Percentiles rank a stretch among this genome's conserved stretches.
Conservation (phyloP, 2,888 invertebrate species). For the Stegana nigrithorax region DNA sequence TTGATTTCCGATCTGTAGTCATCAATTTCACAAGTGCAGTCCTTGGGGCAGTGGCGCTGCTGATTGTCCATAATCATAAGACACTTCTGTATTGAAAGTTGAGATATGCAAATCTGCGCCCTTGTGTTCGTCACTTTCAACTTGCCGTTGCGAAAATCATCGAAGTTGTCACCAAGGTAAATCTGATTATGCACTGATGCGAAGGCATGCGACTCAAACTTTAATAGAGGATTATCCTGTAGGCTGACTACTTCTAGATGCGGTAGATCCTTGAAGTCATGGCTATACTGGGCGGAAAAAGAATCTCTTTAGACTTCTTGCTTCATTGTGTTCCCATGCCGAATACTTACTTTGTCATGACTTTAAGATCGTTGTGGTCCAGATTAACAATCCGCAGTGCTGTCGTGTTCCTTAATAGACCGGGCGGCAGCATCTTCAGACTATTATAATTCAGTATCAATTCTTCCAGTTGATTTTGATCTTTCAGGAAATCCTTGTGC, state of each 20-base stretch:
- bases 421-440: slow-evolving; percentile 46
- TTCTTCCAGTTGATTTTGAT: slow-evolving; percentile 40
- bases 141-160: too few species aligned
- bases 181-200: slow-evolving; percentile 41
- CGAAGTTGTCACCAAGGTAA: slow-evolving; percentile 43
- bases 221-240: slow-evolving; percentile 50
- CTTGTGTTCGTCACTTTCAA: too few species aligned
- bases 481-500: slow-evolving; percentile 43
- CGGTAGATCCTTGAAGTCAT: slow-evolving; percentile 42
- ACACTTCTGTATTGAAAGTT: too few species aligned
- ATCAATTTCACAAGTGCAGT: too few species aligned
- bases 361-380: slow-evolving; percentile 47
- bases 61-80: too few species aligned
- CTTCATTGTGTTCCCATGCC: too few species aligned
- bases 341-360: slow-evolving; percentile 46
- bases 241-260: slow-evolving; percentile 46
- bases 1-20: too few species aligned
- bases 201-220: slow-evolving; percentile 43
- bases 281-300: slow-evolving; percentile 31
- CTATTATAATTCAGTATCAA: slow-evolving; percentile 42
- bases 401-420: slow-evolving; percentile 42
- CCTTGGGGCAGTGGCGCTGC: too few species aligned
- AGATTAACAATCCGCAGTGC: slow-evolving; percentile 43
- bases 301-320: not conserved
- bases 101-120: too few species aligned